These are phyloP conservation scores for Stenodera caucasica DNA, from an alignment of 2,888 invertebrate species.

Conservation along the genomic window DNA sequence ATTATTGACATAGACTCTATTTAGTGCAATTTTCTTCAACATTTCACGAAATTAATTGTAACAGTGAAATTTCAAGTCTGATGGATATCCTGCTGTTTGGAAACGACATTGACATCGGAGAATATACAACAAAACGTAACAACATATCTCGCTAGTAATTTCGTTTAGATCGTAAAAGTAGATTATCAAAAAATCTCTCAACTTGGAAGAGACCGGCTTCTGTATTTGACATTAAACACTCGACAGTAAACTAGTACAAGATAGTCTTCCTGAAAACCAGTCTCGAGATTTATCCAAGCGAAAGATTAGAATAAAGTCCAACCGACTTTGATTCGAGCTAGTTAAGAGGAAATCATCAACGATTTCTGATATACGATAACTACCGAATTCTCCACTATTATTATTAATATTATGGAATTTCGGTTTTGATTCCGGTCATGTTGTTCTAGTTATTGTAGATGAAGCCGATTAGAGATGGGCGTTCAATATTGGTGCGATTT, in stretches of 20 bases:
- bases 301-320: not conserved
- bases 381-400: no score
- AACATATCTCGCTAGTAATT: constrained; percentile 32
- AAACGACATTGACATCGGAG: constrained; percentile 22
- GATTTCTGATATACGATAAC: not conserved
- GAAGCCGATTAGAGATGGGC: not conserved
- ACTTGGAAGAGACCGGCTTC: constrained; percentile 18
- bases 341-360: not conserved
- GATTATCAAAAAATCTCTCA: constrained; percentile 32
- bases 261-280: constrained; percentile 12
- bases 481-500: not conserved
- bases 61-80: constrained; percentile 14
- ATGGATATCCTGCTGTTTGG: constrained; percentile 31
- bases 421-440: not conserved
- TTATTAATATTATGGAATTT: not conserved
- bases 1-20: not conserved
- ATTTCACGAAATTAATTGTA: constrained; percentile 5
- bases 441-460: not conserved
- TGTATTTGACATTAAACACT: constrained; percentile 9
- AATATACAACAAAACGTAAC: not conserved
- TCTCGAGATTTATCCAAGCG: not conserved
- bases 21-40: constrained; percentile 1
- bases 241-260: constrained; percentile 8
- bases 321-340: not conserved
- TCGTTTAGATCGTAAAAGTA: constrained; percentile 32